A percentile compares a stretch with the other conserved stretches of the same genome.
These are phyloP conservation scores for Andrena bucephala DNA, from an alignment of 2,888 invertebrate species.

Conservation along the genomic window DNA sequence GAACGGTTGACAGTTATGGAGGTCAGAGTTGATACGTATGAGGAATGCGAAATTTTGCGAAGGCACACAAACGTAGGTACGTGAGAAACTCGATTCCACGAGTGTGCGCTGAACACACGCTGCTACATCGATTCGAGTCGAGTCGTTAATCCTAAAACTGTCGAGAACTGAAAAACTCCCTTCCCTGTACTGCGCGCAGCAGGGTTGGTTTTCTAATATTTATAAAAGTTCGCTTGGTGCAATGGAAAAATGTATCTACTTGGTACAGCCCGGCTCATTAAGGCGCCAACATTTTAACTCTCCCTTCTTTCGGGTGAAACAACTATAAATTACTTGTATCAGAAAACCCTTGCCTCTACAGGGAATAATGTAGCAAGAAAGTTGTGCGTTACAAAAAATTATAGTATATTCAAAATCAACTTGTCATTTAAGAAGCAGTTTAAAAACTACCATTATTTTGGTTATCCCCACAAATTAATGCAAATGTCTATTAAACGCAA, in stretches of 20 bases:
- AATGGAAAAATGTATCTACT: slow-evolving; percentile 21
- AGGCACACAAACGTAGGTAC: neutral
- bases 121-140: slow-evolving; percentile 33
- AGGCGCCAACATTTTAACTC: slow-evolving; percentile 23
- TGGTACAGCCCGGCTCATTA: slow-evolving; percentile 26
- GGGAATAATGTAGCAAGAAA: neutral
- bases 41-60: slow-evolving; percentile 15
- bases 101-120: neutral
- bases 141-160: slow-evolving; percentile 57
- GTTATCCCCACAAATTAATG: neutral
- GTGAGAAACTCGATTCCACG: slow-evolving; percentile 21
- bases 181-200: neutral
- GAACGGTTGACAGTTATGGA: no score
- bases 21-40: neutral
- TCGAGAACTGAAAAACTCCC: slow-evolving; percentile 48
- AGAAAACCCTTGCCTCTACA: neutral
- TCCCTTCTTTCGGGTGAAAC: slow-evolving; percentile 7
- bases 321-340: slow-evolving; percentile 6
- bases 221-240: slow-evolving; percentile 41
- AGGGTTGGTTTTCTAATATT: slow-evolving; percentile 48
- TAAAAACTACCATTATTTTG: neutral
- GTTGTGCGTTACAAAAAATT: neutral
- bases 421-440: no score
- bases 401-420: no score
- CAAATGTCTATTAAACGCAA: neutral